Percentiles rank a stretch among this genome's conserved stretches.
These are phyloP conservation scores for Stichopus horrens DNA, from an alignment of 53 echinoderm and acorn worm genomes.

Conservation along the genomic window DNA sequence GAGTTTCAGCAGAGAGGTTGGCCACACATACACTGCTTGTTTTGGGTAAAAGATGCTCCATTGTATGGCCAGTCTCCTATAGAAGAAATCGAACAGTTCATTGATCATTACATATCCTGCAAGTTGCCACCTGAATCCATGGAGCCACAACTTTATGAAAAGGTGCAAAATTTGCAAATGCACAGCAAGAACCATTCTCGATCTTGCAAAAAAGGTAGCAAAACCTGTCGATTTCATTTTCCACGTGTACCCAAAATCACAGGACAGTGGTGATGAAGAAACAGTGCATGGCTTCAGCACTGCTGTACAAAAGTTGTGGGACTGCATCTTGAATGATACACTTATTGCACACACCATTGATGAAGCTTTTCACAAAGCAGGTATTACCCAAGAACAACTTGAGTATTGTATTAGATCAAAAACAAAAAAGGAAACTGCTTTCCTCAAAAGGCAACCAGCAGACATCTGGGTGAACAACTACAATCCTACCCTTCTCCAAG, in stretches of 20 bases:
- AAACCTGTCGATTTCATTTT: constrained; percentile 68
- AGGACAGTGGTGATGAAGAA: neutral
- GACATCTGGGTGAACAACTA: constrained; percentile 44
- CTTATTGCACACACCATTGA: neutral
- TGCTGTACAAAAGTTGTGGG: constrained; percentile 20
- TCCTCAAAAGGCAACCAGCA: constrained; percentile 31
- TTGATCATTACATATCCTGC: constrained; percentile 72
- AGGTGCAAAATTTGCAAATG: constrained; percentile 50
- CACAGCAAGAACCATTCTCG: constrained; percentile 70
- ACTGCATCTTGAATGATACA: neutral
- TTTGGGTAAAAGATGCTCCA: constrained; percentile 66
- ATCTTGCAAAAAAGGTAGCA: constrained; percentile 62
- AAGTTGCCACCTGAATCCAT: constrained; percentile 51
- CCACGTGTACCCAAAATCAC: constrained; percentile 56
- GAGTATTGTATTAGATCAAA: constrained; percentile 4
- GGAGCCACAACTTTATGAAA: constrained; percentile 63
- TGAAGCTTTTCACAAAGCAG: constrained; percentile 17
- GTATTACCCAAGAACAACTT: constrained; percentile 16
- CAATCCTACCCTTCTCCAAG: constrained; percentile 20
- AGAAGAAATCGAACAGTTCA: constrained; percentile 24
- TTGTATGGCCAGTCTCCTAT: constrained; percentile 15
- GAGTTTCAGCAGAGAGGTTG: constrained; percentile 61
- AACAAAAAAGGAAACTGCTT: constrained; percentile 36
- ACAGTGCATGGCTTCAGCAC: neutral
- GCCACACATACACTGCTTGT: constrained; percentile 56